phyloP scores from a whole-genome alignment of 2,888 invertebrate genomes.

The Platerodrilus igneus region DNA sequence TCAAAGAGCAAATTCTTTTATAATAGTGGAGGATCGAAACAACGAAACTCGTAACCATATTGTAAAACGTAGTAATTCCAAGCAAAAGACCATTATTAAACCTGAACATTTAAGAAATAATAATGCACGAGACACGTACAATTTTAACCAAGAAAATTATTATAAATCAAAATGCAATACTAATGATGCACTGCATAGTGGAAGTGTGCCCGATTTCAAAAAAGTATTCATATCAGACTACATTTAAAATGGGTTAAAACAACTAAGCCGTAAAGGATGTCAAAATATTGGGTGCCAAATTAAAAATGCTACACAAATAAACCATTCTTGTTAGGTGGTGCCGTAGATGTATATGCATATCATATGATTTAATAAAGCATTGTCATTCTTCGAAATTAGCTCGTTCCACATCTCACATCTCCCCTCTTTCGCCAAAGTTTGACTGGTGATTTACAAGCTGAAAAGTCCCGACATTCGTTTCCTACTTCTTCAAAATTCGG shows the following conservation, averaged over 20 bases:
- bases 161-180: slow-evolving; percentile 30
- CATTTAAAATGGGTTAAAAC: slow-evolving; percentile 34
- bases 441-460: no score
- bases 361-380: no score
- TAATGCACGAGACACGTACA: slow-evolving; percentile 16
- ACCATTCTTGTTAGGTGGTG: no score
- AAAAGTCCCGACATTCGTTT: no score
- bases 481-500: no score
- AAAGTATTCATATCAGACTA: slow-evolving; percentile 53
- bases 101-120: background rate
- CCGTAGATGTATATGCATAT: no score
- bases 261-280: background rate
- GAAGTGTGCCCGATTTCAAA: slow-evolving; percentile 54
- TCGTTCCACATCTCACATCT: no score
- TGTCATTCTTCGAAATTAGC: no score
- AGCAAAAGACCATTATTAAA: background rate
- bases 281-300: background rate
- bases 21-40: slow-evolving; percentile 37
- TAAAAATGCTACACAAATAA: no score
- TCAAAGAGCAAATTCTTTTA: slow-evolving; percentile 42
- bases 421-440: no score
- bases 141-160: slow-evolving; percentile 10
- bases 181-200: slow-evolving; percentile 44
- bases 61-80: background rate
- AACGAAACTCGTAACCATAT: slow-evolving; percentile 6